phyloP scores from a whole-genome alignment of 2,113 vertebrate species.

The Ardeotis arabs region DNA sequence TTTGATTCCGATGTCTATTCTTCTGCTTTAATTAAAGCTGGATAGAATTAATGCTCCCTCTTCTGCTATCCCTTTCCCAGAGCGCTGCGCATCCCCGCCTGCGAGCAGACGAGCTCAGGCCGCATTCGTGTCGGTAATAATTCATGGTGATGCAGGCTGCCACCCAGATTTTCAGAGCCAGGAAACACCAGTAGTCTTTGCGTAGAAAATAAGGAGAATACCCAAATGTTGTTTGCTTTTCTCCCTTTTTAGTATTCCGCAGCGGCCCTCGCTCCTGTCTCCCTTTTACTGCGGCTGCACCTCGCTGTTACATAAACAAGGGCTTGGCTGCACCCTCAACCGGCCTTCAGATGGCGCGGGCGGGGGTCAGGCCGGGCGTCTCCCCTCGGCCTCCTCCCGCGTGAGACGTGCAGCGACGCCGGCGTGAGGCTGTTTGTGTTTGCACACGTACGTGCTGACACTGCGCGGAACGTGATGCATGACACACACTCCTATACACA shows the following conservation, averaged over 20 bases:
- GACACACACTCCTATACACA: accelerated
- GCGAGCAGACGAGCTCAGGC: neutral
- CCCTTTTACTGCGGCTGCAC: neutral
- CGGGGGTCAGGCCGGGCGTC: neutral
- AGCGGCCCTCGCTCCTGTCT: neutral
- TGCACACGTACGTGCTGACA: accelerated
- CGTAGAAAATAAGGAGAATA: neutral
- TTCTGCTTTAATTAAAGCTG: conserved; percentile 13
- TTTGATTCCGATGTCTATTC: neutral
- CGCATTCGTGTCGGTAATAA: neutral
- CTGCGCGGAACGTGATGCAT: accelerated
- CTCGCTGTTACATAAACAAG: conserved; percentile 52
- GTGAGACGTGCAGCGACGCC: neutral
- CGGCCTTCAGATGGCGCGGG: neutral
- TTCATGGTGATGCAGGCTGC: neutral
- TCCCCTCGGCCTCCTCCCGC: neutral
- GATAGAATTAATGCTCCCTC: neutral
- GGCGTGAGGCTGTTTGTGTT: accelerated
- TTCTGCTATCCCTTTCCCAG: neutral
- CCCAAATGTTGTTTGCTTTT: neutral
- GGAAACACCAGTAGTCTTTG: neutral
- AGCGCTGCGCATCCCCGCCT: neutral
- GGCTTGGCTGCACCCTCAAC: neutral
- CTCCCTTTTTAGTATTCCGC: neutral
- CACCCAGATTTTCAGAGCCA: neutral